A percentile compares a stretch with the other conserved stretches of the same genome.
Evolutionary conservation across 2,888 invertebrate species (phyloP).

Genomic region (Drosophila putrida): DNA sequence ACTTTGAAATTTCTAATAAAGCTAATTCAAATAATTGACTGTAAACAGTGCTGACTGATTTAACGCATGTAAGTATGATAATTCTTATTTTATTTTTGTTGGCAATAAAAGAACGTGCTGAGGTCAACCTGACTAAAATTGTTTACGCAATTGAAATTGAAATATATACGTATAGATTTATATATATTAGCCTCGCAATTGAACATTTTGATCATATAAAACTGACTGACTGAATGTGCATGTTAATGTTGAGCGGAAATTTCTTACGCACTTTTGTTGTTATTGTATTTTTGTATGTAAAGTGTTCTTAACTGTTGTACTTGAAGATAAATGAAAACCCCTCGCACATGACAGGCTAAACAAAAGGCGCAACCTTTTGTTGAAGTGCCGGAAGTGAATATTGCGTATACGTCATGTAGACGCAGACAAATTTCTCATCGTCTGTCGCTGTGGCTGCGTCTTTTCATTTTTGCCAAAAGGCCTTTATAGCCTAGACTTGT

Average conservation of each 20-base stretch:
- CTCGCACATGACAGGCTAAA: constrained; percentile 25
- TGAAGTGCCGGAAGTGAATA: constrained; percentile 70
- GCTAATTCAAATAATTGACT: constrained; percentile 16
- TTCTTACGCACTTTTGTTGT: constrained; percentile 63
- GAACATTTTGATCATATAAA: constrained; percentile 60
- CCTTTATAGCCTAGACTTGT: constrained; percentile 42
- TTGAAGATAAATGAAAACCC: constrained; percentile 65
- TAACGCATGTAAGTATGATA: constrained; percentile 30
- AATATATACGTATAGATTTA: constrained; percentile 25
- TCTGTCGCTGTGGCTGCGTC: constrained; percentile 22
- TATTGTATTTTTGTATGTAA: constrained; percentile 12
- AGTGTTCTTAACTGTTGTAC: constrained; percentile 51
- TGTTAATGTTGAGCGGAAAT: constrained; percentile 67
- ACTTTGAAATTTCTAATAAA: no score
- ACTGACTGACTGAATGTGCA: constrained; percentile 17
- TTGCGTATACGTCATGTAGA: constrained; percentile 63
- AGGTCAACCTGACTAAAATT: constrained; percentile 62
- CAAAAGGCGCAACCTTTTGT: constrained; percentile 41
- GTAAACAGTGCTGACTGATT: constrained; percentile 22
- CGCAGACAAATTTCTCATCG: constrained; percentile 54
- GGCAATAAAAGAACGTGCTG: constrained; percentile 63
- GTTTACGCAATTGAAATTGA: constrained; percentile 54
- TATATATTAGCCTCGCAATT: constrained; percentile 44
- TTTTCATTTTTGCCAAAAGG: constrained; percentile 34
- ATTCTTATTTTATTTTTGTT: constrained; percentile 54